Percentiles rank a stretch among this genome's conserved stretches.
phyloP scores from a whole-genome alignment of 1,140 invertebrate species.

The Proctacanthus coquilletti region DNA sequence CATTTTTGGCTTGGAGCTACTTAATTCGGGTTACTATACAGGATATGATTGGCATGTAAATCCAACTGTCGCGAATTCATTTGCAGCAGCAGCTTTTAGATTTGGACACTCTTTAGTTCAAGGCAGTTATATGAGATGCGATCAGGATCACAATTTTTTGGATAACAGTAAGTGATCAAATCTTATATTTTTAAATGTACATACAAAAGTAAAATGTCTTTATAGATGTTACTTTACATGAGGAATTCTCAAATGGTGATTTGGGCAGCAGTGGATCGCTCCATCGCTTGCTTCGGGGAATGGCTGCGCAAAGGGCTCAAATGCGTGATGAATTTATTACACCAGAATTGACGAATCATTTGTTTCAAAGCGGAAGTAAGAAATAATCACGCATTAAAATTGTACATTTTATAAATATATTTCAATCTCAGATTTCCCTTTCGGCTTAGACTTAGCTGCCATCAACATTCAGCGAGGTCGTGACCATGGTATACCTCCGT shows the following conservation, averaged over 20 bases:
- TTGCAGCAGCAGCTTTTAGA: slow-evolving; percentile 85
- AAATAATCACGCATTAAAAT: background rate
- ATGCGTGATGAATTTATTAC: slow-evolving; percentile 69
- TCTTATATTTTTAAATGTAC: background rate
- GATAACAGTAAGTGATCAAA: slow-evolving; percentile 42
- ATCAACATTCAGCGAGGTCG: slow-evolving; percentile 78
- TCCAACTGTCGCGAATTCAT: slow-evolving; percentile 78
- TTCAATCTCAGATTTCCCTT: slow-evolving; percentile 36
- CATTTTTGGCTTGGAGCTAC: slow-evolving; percentile 49
- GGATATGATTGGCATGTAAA: slow-evolving; percentile 69
- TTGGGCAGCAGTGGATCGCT: slow-evolving; percentile 57
- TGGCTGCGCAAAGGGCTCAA: slow-evolving; percentile 61
- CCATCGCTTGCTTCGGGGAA: slow-evolving; percentile 59
- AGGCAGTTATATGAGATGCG: slow-evolving; percentile 49
- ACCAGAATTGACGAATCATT: slow-evolving; percentile 68
- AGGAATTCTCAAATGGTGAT: slow-evolving; percentile 44
- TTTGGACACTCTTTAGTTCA: slow-evolving; percentile 92
- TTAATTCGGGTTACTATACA: slow-evolving; percentile 45
- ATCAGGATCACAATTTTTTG: slow-evolving; percentile 44
- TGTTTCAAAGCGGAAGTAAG: slow-evolving; percentile 53
- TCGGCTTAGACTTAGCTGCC: slow-evolving; percentile 78
- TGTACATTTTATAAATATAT: background rate
- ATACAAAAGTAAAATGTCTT: background rate
- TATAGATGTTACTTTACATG: slow-evolving; percentile 60
- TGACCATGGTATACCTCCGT: slow-evolving; percentile 78